These are phyloP conservation scores for Rotaria socialis DNA, from an alignment of 2,888 invertebrate genomes.

Conservation along the genomic window DNA sequence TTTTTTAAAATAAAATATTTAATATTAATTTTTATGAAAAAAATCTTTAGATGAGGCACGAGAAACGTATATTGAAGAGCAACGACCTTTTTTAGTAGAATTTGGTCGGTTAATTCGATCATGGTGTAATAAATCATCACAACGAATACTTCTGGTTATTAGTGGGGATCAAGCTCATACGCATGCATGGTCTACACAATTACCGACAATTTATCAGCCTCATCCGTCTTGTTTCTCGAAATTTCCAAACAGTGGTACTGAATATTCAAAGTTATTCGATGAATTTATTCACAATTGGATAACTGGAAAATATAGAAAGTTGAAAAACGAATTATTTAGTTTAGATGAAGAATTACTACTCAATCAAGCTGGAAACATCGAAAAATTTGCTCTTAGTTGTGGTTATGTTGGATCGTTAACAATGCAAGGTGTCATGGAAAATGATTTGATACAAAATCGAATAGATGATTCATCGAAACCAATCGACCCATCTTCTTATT, in stretches of 20 bases:
- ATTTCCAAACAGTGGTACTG: constrained; percentile 6
- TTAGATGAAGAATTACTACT: not conserved
- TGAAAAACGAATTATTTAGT: not conserved
- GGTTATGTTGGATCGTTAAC: constrained; percentile 25
- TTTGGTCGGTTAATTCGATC: constrained; percentile 4
- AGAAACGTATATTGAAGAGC: not conserved
- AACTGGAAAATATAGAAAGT: not conserved
- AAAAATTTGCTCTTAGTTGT: not conserved
- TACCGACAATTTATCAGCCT: constrained; percentile 18
- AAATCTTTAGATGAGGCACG: not conserved
- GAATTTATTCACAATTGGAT: not conserved
- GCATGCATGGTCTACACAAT: not conserved
- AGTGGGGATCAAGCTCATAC: constrained; percentile 33
- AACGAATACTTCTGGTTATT: not conserved
- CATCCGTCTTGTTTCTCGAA: not conserved
- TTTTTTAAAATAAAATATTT: too few species aligned
- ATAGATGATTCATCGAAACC: not conserved
- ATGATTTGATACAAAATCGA: not conserved
- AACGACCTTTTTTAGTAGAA: not conserved
- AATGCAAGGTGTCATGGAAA: not conserved
- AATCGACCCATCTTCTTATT: not conserved
- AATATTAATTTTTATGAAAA: too few species aligned
- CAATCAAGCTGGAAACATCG: not conserved
- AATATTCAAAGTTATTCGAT: not conserved
- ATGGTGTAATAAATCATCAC: constrained; percentile 15